These are phyloP conservation scores for Empidonax traillii DNA, from an alignment of 2,113 vertebrate genomes.

Conservation along the genomic window DNA sequence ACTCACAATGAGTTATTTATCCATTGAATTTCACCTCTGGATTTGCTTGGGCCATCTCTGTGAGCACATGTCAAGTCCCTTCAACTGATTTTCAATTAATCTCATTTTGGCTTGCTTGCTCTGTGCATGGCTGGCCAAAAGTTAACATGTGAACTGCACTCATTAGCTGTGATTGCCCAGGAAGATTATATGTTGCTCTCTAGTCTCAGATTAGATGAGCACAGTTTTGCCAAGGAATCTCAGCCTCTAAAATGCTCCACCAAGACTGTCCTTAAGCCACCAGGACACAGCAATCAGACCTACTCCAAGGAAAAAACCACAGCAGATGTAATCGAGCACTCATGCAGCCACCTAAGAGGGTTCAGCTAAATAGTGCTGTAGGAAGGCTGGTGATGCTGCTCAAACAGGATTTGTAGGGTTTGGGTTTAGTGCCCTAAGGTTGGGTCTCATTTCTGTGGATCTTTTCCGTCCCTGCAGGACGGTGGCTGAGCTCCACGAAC, in stretches of 20 bases:
- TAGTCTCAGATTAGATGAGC: constrained; percentile 21
- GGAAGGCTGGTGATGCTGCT: background rate
- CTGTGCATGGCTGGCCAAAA: constrained; percentile 1
- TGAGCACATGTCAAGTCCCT: background rate
- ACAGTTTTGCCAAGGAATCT: background rate
- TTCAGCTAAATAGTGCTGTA: background rate
- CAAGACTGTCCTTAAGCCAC: background rate
- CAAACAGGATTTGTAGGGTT: background rate
- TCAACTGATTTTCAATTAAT: constrained; percentile 40
- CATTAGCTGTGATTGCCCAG: constrained; percentile 24
- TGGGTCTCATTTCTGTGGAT: background rate
- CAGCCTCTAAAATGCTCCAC: background rate
- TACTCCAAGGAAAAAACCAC: background rate
- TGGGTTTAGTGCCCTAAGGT: background rate
- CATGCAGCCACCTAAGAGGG: background rate
- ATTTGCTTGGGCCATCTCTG: constrained; percentile 48
- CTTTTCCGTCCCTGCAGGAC: background rate
- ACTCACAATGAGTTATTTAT: constrained; percentile 58
- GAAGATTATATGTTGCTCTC: constrained; percentile 5
- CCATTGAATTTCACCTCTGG: constrained; percentile 20
- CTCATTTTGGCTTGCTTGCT: constrained; percentile 18
- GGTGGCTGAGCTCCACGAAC: background rate
- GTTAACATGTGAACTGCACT: constrained; percentile 9
- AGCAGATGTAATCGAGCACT: background rate
- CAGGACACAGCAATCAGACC: background rate